A percentile compares a stretch with the other conserved stretches of the same genome.
Conservation (phyloP, 1,140 invertebrate genomes). For the Diploscapter pachys region DNA sequence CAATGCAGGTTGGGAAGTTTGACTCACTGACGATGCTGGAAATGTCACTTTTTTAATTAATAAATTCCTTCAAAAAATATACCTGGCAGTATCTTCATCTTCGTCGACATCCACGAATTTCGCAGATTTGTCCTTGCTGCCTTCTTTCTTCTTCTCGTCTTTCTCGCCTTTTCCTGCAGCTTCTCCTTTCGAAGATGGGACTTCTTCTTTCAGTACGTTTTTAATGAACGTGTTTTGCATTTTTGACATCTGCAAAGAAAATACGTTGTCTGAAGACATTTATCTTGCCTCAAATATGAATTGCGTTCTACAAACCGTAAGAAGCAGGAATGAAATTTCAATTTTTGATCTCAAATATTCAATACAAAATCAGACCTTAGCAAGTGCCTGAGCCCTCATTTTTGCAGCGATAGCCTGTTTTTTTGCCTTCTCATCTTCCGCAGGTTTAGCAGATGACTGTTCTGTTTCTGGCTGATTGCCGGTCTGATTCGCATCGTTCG, state of each 20-base stretch:
- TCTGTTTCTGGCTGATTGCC: neutral
- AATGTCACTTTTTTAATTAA: neutral
- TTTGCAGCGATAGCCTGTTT: slow-evolving; percentile 14
- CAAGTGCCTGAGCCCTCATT: slow-evolving; percentile 32
- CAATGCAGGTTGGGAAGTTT: slow-evolving; percentile 61
- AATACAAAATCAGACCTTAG: slow-evolving; percentile 64
- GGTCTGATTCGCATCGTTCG: neutral
- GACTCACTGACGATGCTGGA: slow-evolving; percentile 9
- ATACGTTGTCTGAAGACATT: slow-evolving; percentile 1
- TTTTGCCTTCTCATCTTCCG: slow-evolving; percentile 16
- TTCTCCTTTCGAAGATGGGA: neutral
- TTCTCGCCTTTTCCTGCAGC: neutral
- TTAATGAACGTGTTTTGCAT: neutral
- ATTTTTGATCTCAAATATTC: too few relatives aligned
- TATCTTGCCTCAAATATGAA: too few relatives aligned
- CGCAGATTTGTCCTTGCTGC: neutral
- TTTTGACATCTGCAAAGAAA: slow-evolving; percentile 39
- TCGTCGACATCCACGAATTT: neutral
- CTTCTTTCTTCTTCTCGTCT: neutral
- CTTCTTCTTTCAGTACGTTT: neutral
- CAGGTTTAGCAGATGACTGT: neutral
- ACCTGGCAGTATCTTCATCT: neutral
- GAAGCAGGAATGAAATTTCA: too few relatives aligned
- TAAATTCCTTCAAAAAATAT: neutral
- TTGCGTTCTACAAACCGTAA: too few relatives aligned